A percentile compares a stretch with the other conserved stretches of the same genome.
Evolutionary conservation across 2,113 vertebrate genomes (phyloP).

Genomic region (Gavialis gangeticus): DNA sequence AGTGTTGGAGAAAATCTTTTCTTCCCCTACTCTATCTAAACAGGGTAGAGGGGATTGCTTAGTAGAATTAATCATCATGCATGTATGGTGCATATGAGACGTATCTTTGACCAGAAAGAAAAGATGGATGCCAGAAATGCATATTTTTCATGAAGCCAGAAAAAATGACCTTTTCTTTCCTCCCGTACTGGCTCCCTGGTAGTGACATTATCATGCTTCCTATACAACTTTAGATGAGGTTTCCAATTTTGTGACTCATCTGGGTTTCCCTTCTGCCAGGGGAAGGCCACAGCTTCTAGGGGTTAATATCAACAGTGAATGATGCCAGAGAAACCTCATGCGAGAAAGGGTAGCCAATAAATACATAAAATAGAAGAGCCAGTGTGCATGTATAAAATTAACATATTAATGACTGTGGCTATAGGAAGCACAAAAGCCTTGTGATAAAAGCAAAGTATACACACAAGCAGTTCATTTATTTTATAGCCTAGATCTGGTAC

Average conservation of each 20-base stretch:
- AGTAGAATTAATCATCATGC: not conserved
- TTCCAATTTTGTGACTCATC: slow-evolving; percentile 35
- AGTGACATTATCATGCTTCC: slow-evolving; percentile 51
- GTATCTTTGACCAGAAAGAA: not conserved
- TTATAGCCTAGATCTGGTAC: slow-evolving; percentile 8
- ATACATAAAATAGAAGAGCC: slow-evolving; percentile 14
- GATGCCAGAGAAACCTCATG: slow-evolving; percentile 1
- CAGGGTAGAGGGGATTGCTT: not conserved
- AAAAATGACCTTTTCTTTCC: slow-evolving; percentile 11
- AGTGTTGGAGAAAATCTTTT: not conserved
- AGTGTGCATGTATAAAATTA: slow-evolving; percentile 4
- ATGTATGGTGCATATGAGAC: not conserved
- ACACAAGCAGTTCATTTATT: not conserved
- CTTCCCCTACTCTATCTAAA: not conserved
- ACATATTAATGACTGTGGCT: not conserved
- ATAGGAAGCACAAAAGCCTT: not conserved
- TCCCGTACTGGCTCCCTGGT: slow-evolving; percentile 37
- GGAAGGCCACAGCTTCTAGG: not conserved
- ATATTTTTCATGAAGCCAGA: not conserved
- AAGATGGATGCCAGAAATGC: not conserved
- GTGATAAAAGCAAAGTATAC: not conserved
- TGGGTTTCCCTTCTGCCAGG: slow-evolving; percentile 32
- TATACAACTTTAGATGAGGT: slow-evolving; percentile 56
- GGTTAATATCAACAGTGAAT: slow-evolving; percentile 22
- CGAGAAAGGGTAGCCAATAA: not conserved